Evolutionary conservation across 1,140 invertebrate genomes (phyloP), one percentile per base, ranked within the genome.

Genomic region (Globodera ellingtonae): DNA sequence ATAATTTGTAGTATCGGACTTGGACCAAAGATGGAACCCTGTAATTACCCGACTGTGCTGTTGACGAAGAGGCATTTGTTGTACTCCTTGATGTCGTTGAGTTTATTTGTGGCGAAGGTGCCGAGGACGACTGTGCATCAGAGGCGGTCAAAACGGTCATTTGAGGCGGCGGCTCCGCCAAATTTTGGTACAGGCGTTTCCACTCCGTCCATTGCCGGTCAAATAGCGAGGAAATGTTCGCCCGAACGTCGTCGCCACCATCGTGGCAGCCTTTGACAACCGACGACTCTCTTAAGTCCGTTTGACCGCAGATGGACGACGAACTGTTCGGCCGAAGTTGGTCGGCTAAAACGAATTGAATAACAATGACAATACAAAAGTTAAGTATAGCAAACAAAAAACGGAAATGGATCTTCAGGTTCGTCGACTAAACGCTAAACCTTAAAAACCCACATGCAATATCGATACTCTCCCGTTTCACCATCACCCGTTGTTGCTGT

Each of bases 131-230:
- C 15, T 52, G 56, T 6, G 35, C 48, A 15, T 7, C 44, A 8
- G 73, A 52, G 46, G 50, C 65, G 56, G 73, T 75, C 15, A 18
- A 13, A 13, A 13, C 50, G 10, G 50, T 52, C 50, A 52, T 18
- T 62, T 62, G 56, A 15, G 13, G 13, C 2, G 13, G 18, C 15
- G 56, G 56, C 2, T 62, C 65, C 24, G 48, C 75, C 62, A 77
- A 21, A 24, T 15, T 44, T 24, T n/a, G 52, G 48, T 79, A 72
- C 15, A 76, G 69, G 5, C 75, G 52, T 13, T 71, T 78, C 83
- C 83, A 84, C 18, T 84, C 74, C 56, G 76, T 70, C 84, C 84
- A 84, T 46, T 77, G 72, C 8, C 84, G 52, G 15, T 76, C 59
- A 6, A 83, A 65, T 13, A 79, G 15, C 35, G 62, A 8, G 21